phyloP scores from a whole-genome alignment of 2,113 vertebrate genomes.

The Colinus virginianus region DNA sequence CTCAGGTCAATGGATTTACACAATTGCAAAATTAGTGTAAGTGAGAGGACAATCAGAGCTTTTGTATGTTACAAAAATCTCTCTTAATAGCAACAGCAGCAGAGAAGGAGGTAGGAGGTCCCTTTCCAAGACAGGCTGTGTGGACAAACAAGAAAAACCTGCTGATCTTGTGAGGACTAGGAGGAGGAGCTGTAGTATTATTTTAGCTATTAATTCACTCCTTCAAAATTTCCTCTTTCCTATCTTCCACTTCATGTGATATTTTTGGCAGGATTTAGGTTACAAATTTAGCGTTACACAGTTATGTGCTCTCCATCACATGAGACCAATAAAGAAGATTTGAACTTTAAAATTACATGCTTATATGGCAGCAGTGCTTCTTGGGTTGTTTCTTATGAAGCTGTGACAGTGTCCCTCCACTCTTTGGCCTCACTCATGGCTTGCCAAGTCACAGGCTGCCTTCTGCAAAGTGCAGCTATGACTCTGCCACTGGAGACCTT shows the following conservation, averaged over 20 bases:
- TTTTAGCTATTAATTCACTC: constrained; percentile 52
- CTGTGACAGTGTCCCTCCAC: neutral
- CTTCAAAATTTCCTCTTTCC: constrained; percentile 3
- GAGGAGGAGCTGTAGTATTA: constrained; percentile 24
- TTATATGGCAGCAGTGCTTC: neutral
- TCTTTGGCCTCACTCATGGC: neutral
- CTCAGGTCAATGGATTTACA: constrained; percentile 69
- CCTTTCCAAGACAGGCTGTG: constrained; percentile 38
- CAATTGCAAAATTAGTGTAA: constrained; percentile 70
- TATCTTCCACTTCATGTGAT: neutral
- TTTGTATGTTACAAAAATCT: constrained; percentile 59
- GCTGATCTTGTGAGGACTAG: constrained; percentile 19
- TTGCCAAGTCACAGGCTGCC: neutral
- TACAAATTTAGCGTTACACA: neutral
- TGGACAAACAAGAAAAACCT: constrained; percentile 68
- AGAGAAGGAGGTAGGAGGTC: constrained; percentile 52
- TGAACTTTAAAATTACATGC: neutral
- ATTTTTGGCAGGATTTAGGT: neutral
- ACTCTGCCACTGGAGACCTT: accelerated
- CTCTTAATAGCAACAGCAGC: constrained; percentile 48
- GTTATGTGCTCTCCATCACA: neutral
- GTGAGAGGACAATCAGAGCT: constrained; percentile 64
- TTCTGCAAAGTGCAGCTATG: neutral
- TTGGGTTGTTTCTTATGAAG: neutral
- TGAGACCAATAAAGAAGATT: accelerated